Evolutionary conservation across 2,888 invertebrate genomes (phyloP).

Genomic region (Apodemia zela): DNA sequence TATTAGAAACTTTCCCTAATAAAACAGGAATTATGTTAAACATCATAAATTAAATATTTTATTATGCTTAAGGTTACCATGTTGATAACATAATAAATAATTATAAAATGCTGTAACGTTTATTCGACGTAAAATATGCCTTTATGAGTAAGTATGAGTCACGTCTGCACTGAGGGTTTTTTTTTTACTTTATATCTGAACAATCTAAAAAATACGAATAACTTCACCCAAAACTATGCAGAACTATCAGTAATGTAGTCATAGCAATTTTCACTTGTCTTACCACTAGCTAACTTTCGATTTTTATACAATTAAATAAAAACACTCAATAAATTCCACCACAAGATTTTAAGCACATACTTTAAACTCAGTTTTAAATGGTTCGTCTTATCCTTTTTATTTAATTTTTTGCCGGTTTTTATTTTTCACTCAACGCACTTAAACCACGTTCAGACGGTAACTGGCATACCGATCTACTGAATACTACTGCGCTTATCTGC

Average conservation of each 20-base stretch:
- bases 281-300: not conserved
- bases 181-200: not conserved
- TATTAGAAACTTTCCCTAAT: not conserved
- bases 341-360: slow-evolving; percentile 2
- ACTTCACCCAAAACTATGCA: slow-evolving; percentile 21
- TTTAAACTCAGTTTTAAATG: not conserved
- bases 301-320: not conserved
- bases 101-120: not conserved
- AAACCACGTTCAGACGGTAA: slow-evolving; percentile 54
- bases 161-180: not conserved
- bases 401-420: not conserved
- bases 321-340: slow-evolving; percentile 7
- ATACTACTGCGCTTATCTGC: slow-evolving; percentile 29
- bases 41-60: not conserved
- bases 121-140: not conserved
- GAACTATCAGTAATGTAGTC: slow-evolving; percentile 40
- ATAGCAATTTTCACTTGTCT: slow-evolving; percentile 66
- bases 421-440: slow-evolving; percentile 41
- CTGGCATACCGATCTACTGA: slow-evolving; percentile 39
- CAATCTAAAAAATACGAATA: slow-evolving; percentile 18
- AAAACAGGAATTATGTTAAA: not conserved
- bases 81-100: not conserved
- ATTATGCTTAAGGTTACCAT: not conserved
- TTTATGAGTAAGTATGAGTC: not conserved
- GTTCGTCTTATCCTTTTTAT: not conserved